Evolutionary conservation across 1,140 invertebrate genomes (phyloP), one percentile per base, ranked within the genome.

Genomic region (Ceratitis capitata): DNA sequence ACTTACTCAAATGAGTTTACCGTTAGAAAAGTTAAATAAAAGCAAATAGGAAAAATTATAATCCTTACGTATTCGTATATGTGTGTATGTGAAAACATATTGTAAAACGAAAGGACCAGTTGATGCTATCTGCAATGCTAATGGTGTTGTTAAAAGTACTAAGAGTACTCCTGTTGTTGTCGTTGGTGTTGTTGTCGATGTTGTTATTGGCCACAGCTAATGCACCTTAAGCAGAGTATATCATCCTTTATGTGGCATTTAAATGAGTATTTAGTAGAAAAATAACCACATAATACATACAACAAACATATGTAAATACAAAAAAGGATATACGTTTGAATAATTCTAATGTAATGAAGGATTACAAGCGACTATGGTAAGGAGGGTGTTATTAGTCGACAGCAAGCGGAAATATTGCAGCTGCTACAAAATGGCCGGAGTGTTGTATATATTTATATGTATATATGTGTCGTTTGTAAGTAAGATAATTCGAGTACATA

Each of bases 141-240:
- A 35, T 39, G 23, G 23, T 78, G 64, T 35, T 69, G 39, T 47
- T 78, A 39, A 3, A 78, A 42, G 26, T n/a, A n/a, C 5, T 61
- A 19, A 4, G 29, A 5, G 5, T 19, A 61, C 6, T 5, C 10
- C 5, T 19, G 23, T 29, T n/a, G n/a, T n/a, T n/a, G n/a, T n/a
- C n/a, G n/a, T n/a, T n/a, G n/a, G n/a, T n/a, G n/a, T n/a, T n/a
- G 29, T 61, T 4, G 51, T 1, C 14, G 51, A 6, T 61, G 7
- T 61, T 61, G 1, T 7, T 61, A 19, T 53, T 61, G 56, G 29
- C 39, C 42, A 26, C 10, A n/a, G 69, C 69, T 78, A 78, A 78
- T 78, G 9, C 69, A 78, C 39, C 69, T 78, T 78, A 78, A 78
- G 39, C 69, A 26, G 16, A 16, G n/a, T n/a, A n/a, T n/a, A 64